Base-by-base conservation (phyloP, 1,140 invertebrate genomes). In the Drosophila paulistorum region DNA sequence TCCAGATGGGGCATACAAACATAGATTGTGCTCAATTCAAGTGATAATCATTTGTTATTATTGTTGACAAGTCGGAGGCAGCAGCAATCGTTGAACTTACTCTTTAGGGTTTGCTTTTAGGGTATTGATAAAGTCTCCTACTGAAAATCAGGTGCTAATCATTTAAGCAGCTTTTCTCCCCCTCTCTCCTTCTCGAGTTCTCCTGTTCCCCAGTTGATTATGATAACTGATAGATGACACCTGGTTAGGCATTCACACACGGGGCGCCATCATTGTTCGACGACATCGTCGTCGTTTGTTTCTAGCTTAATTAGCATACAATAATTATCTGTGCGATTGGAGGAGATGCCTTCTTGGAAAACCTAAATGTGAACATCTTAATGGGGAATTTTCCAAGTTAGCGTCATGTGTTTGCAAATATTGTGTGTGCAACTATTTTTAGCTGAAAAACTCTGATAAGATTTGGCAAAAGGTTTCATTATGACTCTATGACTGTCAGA, bases 21-120 rank as follows among this genome's bases (percentile, higher is more conserved):
- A 54, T 41, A 26, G 41, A 59, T 77, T 77, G 74, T 62, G 74
- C 67, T 74, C 71, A 77, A 77, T 77, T 77, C 74, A 68, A 71
- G 74, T 77, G 74, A 77, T 77, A 77, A 77, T 62, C 60, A 62
- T 37, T 35, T 35, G 58, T 60, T 35, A 35, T 60, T 60, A 26
- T 60, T 77, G 45, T 35, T 64, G 74, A 70, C 70, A 77, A 67
- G 23, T 37, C 42, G 42, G 45, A 59, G 30, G 30, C 30, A 30
- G 30, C 72, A n/a, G 33, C 42, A 59, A 33, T 68, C 60, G 72
- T 63, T 42, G 23, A 74, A 42, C 35, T 7, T 61, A 23, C 55
- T 59, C 7, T 7, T 35, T 35, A 39, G 54, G 30, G 6, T 0
- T 30, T 7, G 30, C 30, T 30, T 30, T 30, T 7, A 9, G 3